Evolutionary conservation across 1,140 invertebrate species (phyloP), one percentile per base, ranked within the genome.

Genomic region (Callitettix versicolor): DNA sequence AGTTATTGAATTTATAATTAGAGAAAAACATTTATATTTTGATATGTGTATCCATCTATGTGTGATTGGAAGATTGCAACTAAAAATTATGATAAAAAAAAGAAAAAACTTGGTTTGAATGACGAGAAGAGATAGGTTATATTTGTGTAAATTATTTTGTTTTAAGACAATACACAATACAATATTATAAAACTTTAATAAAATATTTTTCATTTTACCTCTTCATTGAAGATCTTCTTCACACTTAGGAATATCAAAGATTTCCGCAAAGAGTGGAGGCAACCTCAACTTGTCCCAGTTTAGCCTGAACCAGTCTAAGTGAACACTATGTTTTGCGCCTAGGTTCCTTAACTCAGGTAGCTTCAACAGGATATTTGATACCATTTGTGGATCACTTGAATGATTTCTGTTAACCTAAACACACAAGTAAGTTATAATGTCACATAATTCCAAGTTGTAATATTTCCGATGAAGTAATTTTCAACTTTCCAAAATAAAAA

Each of bases 191-290:
- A n/a, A n/a, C n/a, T n/a, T n/a, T n/a, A n/a, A n/a, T n/a, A n/a
- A n/a, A n/a, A n/a, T n/a, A n/a, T n/a, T n/a, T n/a, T n/a, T n/a
- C n/a, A n/a, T n/a, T n/a, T n/a, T n/a, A n/a, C 42, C 61, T 63
- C 55, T 69, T 78, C 72, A 79, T 68, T 80, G 77, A 54, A 81
- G 69, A 69, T 85, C 82, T 64, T 89, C 86, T 65, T 88, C 86
- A 65, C 81, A 82, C 72, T 91, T 94, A 44, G 92, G 91, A 75
- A 98, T 95, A 78, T 98, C 94, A 71, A 95, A 97, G 63, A 96
- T 95, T 73, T 98, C 94, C 21, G 93, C 90, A 70, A 95, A 97
- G 34, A 98, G 79, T 1, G 92, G 91, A 30, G 93, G 93, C 63
- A 95, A 76, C 57, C 82, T 79, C 33, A 95, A 76, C 62, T 85